Conservation (phyloP, 2,888 invertebrate genomes). For the Diogma glabrata region DNA sequence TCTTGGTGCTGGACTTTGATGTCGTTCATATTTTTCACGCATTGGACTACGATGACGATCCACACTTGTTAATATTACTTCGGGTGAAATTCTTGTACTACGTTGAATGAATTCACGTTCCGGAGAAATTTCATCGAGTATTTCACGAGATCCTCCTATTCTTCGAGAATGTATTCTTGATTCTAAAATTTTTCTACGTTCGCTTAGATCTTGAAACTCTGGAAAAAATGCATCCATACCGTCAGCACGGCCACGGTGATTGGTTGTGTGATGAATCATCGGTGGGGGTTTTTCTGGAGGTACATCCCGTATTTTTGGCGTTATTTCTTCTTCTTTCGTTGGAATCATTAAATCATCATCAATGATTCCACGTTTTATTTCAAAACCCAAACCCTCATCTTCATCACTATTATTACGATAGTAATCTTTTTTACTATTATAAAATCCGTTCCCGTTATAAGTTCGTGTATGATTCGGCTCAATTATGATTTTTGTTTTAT, state of each 20-base stretch:
- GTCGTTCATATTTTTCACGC: too few species aligned
- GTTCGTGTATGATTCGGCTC: not conserved
- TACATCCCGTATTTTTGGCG: constrained; percentile 48
- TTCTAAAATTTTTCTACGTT: constrained; percentile 61
- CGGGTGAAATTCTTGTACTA: constrained; percentile 35
- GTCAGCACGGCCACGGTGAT: constrained; percentile 48
- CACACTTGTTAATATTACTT: not conserved
- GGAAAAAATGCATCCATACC: constrained; percentile 47
- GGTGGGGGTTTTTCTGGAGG: constrained; percentile 32
- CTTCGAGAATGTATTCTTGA: constrained; percentile 57
- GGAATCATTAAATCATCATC: constrained; percentile 17
- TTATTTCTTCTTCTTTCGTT: constrained; percentile 46
- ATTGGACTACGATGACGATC: too few species aligned
- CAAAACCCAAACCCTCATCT: constrained; percentile 68
- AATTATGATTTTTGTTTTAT: constrained; percentile 9
- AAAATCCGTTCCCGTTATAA: too few species aligned
- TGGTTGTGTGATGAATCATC: not conserved
- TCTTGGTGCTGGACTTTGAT: not conserved
- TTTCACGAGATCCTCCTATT: constrained; percentile 33
- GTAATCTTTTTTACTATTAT: not conserved
- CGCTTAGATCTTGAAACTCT: constrained; percentile 51
- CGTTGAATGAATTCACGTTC: not conserved
- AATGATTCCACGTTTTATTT: constrained; percentile 35
- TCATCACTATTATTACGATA: constrained; percentile 51
- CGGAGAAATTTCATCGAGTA: constrained; percentile 30